These are phyloP conservation scores for Nycticorax nycticorax DNA, from an alignment of 2,113 vertebrate species.

Conservation along the genomic window DNA sequence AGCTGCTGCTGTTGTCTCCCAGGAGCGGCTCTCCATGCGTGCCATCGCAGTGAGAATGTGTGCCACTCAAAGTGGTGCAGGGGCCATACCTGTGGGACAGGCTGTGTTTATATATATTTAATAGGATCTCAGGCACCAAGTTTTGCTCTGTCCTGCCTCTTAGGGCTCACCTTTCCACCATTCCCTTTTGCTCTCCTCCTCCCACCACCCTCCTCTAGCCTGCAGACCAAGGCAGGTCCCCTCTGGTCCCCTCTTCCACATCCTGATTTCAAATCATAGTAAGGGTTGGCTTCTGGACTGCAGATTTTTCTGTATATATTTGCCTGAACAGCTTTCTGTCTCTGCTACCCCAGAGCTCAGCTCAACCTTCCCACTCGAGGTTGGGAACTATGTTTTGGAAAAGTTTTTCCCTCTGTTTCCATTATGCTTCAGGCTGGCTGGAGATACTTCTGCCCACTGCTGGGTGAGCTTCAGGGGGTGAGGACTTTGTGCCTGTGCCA, in stretches of 20 bases:
- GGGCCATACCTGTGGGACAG: neutral
- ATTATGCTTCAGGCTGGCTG: neutral
- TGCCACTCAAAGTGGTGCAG: neutral
- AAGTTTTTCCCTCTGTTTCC: neutral
- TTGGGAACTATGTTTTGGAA: neutral
- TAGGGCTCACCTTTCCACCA: neutral
- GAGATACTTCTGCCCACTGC: neutral
- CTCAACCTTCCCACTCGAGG: neutral
- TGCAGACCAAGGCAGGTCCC: neutral
- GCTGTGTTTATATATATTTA: neutral
- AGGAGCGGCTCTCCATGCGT: neutral
- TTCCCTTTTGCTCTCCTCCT: neutral
- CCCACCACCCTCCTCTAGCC: neutral
- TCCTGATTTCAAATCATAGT: neutral
- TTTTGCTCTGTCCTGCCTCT: neutral
- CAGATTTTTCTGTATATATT: neutral
- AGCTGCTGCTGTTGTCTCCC: neutral
- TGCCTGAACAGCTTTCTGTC: neutral
- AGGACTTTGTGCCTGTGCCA: neutral
- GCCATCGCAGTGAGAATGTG: rapidly evolving
- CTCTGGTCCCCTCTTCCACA: neutral
- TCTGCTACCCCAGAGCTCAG: neutral
- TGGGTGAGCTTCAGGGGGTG: too few species aligned
- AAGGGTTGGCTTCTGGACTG: neutral
- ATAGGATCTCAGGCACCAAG: neutral